Percentiles rank a stretch among this genome's conserved stretches.
These are phyloP conservation scores for Streptopelia turtur DNA, from an alignment of 2,797 vertebrate genomes.

Conservation along the genomic window DNA sequence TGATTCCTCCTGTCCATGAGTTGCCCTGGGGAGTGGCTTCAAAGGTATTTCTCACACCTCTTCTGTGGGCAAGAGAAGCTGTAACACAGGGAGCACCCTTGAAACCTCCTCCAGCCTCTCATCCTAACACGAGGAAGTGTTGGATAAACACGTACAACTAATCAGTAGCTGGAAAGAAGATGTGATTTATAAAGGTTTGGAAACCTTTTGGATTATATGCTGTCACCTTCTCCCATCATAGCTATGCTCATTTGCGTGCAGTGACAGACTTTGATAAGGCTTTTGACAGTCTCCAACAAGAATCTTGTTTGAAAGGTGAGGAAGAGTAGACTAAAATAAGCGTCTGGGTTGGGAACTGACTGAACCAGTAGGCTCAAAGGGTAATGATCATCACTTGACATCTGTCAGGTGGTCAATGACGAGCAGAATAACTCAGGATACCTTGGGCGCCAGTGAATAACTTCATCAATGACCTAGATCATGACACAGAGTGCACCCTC, in stretches of 20 bases:
- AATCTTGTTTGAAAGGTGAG: background rate
- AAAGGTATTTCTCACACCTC: background rate
- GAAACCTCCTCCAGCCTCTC: background rate
- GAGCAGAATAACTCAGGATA: background rate
- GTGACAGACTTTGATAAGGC: background rate
- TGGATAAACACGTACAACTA: background rate
- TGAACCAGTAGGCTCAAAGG: background rate
- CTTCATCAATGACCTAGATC: constrained; percentile 49
- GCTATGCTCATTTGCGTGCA: background rate
- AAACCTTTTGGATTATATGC: background rate
- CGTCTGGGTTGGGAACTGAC: background rate
- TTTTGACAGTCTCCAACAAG: background rate
- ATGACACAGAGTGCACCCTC: constrained; percentile 16
- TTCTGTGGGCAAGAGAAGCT: background rate
- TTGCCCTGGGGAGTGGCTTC: background rate
- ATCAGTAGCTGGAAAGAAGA: background rate
- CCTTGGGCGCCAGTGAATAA: background rate
- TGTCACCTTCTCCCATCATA: background rate
- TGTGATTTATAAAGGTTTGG: background rate
- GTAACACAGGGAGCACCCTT: background rate
- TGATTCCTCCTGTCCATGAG: background rate
- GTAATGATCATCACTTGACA: background rate
- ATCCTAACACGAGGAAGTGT: background rate
- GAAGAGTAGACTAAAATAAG: background rate
- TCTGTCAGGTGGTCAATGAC: background rate